A percentile compares a stretch with the other conserved stretches of the same genome.
Conservation (phyloP, 2,113 vertebrate genomes). For the Leptosomus discolor region DNA sequence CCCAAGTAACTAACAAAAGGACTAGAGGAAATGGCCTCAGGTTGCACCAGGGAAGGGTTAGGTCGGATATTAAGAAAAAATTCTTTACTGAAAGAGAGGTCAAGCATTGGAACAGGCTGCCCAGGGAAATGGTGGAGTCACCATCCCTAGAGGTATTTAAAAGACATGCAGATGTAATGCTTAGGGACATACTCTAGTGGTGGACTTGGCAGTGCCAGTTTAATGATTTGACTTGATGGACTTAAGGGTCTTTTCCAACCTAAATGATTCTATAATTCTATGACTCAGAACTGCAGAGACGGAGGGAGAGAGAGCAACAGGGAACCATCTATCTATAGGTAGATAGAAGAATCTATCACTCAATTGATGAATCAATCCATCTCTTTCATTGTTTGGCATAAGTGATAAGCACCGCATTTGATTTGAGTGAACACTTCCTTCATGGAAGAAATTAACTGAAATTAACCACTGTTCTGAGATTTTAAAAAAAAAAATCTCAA, state of each 20-base stretch:
- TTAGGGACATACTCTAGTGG: not conserved
- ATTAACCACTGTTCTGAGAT: not conserved
- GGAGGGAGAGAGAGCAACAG: not conserved
- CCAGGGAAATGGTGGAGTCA: too few relatives aligned
- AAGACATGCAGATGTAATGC: accelerated
- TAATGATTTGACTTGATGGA: not conserved
- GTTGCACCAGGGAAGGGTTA: not conserved
- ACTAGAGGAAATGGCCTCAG: not conserved
- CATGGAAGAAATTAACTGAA: not conserved
- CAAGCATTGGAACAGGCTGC: not conserved
- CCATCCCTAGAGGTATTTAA: not conserved
- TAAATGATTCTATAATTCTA: not conserved
- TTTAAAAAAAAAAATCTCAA: not conserved
- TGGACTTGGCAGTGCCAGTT: not conserved
- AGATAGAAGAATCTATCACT: not conserved
- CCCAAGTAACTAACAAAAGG: not conserved
- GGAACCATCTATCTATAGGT: not conserved
- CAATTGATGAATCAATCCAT: not conserved
- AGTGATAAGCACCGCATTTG: not conserved
- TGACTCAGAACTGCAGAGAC: not conserved
- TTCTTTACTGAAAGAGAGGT: accelerated
- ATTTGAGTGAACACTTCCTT: not conserved
- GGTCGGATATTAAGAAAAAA: not conserved
- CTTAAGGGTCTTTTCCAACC: not conserved
- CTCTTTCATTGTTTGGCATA: not conserved